phyloP scores from a whole-genome alignment of 2,888 invertebrate species.

The Melitaea athalia region DNA sequence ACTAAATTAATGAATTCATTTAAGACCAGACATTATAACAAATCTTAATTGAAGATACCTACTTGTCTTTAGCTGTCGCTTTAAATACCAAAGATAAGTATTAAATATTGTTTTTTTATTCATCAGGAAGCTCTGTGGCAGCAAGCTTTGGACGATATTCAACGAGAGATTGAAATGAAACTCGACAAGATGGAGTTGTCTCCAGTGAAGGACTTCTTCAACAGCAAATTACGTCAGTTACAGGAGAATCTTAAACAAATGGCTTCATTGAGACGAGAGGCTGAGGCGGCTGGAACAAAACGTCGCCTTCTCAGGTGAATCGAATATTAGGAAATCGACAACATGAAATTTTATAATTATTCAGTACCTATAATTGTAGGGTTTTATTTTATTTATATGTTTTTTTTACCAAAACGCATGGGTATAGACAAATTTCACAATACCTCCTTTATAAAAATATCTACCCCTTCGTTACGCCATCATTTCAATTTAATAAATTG shows the following conservation, averaged over 20 bases:
- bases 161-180: constrained; percentile 85
- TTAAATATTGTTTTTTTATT: not conserved
- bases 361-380: no score
- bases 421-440: no score
- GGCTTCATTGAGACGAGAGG: constrained; percentile 81
- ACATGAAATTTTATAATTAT: no score
- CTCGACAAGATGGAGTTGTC: constrained; percentile 85
- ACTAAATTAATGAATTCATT: no score
- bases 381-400: no score
- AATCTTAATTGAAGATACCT: no score
- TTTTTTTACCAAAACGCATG: no score
- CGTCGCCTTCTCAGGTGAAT: constrained; percentile 82
- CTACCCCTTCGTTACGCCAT: no score
- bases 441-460: no score
- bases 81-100: not conserved
- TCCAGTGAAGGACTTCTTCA: constrained; percentile 85
- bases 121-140: constrained; percentile 84
- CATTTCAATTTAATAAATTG: no score
- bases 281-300: constrained; percentile 88
- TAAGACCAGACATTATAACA: no score
- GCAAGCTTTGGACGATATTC: constrained; percentile 85
- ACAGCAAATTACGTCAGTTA: constrained; percentile 81
- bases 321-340: no score
- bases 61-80: not conserved
- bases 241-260: constrained; percentile 85